Base-by-base conservation (phyloP, 2,888 invertebrate species). In the Tricholauxania praeusta region DNA sequence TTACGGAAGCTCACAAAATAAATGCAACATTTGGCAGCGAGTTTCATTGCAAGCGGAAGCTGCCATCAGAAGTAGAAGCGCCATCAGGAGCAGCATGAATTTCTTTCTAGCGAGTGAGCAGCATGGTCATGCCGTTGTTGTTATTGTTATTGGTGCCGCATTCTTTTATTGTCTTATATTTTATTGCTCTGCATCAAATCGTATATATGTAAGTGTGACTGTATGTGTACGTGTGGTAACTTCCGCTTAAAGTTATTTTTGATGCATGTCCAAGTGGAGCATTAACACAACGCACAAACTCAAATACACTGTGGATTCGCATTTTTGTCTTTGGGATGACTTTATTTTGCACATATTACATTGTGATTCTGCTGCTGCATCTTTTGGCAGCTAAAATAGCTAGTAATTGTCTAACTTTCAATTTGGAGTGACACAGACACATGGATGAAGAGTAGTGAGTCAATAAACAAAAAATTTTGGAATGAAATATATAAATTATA, bases 1-100 rank as follows among this genome's bases (percentile, higher is more conserved):
- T 66, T 67, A 74, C 80, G 82, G 82, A 82, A 83, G 76, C 81
- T 81, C 77, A 79, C 82, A 83, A 81, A 80, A 82, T 81, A 82
- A 82, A 82, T 81, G 81, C 83, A 83, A 83, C 82, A 83, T 83
- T 82, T 83, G 83, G 84, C 81, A 81, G 77, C 77, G 78, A 78
- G 75, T 79, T 79, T 78, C 80, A 78, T 47, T 69, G 81, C 77
- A 79, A 82, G 79, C 81, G 81, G 83, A 80, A 82, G 78, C 77
- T 76, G 74, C 32, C 60, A 52, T 53, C 79, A 75, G 65, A 71
- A 57, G 63, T 55, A 62, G 65, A 53, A 48, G 49, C 64, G 74
- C 74, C 32, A 47, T 48, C 17, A 49, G 32, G 12, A 49, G 63
- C 17, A 81, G 82, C 82, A 81, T 81, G 82, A 82, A 82, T 22